Evolutionary conservation across 2,113 vertebrate species (phyloP).

Genomic region (Notothenia rossii): DNA sequence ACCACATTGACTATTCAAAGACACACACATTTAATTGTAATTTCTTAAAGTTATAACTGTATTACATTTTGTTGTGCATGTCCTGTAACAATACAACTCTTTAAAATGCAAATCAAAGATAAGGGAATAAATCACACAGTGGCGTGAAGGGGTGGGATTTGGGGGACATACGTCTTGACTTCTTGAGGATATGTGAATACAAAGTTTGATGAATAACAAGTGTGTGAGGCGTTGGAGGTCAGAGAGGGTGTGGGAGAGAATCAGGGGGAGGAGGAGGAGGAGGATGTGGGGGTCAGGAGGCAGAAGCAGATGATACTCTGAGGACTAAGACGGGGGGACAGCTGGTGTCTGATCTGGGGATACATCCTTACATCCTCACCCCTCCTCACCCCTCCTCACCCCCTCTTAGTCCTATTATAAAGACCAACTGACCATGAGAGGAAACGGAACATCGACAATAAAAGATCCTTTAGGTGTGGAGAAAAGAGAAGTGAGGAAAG

Average conservation of each 20-base stretch:
- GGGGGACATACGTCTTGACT: neutral
- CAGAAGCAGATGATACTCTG: slow-evolving; percentile 55
- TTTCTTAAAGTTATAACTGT: too few species aligned
- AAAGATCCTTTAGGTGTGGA: too few species aligned
- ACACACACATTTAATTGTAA: too few species aligned
- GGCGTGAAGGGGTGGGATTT: neutral
- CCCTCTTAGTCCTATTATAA: slow-evolving; percentile 66
- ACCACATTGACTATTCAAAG: too few species aligned
- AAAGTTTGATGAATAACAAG: too few species aligned
- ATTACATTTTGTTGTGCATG: too few species aligned
- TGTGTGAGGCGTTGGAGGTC: neutral
- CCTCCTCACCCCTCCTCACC: slow-evolving; percentile 46
- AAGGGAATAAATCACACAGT: too few species aligned
- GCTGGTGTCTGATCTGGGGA: slow-evolving; percentile 84
- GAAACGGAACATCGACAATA: slow-evolving; percentile 9
- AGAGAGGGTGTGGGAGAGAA: slow-evolving; percentile 8
- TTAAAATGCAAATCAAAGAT: too few species aligned
- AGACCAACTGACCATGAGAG: slow-evolving; percentile 52
- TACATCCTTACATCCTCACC: slow-evolving; percentile 48
- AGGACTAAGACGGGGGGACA: slow-evolving; percentile 70
- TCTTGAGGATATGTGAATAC: neutral
- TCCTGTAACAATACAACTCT: too few species aligned
- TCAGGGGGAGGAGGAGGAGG: slow-evolving; percentile 18
- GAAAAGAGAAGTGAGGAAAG: too few species aligned
- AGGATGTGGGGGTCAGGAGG: slow-evolving; percentile 32